Evolutionary conservation across 2,888 invertebrate genomes (phyloP).

Genomic region (Acrobeloides nanus): DNA sequence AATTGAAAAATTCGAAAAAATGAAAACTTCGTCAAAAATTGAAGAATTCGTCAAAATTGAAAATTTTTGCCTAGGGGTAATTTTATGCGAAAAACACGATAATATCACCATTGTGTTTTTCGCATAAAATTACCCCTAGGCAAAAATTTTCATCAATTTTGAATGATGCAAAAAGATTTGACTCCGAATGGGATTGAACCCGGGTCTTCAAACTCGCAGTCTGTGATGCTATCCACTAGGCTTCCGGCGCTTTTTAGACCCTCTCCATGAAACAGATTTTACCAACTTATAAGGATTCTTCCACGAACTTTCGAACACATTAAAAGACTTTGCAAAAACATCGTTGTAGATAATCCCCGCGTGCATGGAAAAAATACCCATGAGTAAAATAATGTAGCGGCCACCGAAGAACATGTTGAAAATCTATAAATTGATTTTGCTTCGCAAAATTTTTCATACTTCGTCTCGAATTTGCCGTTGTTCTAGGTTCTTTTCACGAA

Average conservation of each 20-base stretch:
- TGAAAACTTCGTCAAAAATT: no score
- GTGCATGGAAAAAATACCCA: slow-evolving; percentile 54
- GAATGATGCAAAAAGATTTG: no score
- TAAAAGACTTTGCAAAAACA: slow-evolving; percentile 55
- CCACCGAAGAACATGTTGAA: slow-evolving; percentile 59
- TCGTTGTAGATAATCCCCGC: slow-evolving; percentile 54
- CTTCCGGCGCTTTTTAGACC: no score
- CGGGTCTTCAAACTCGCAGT: no score
- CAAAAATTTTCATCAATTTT: no score
- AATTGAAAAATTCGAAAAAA: no score
- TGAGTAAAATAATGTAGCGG: slow-evolving; percentile 53
- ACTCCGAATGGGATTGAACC: no score
- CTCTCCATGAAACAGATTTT: no score
- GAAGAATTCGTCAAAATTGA: no score
- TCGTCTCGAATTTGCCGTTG: slow-evolving; percentile 38
- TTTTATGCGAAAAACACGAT: background rate
- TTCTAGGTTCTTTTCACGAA: slow-evolving; percentile 75
- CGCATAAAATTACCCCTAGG: no score
- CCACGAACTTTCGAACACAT: slow-evolving; percentile 58
- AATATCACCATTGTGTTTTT: slow-evolving; percentile 5
- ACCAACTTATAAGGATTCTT: slow-evolving; percentile 38
- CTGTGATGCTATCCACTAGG: no score
- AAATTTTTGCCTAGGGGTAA: no score
- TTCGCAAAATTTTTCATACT: slow-evolving; percentile 1
- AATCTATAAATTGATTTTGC: slow-evolving; percentile 13